phyloP scores from a whole-genome alignment of 2,797 vertebrate genomes.

The Pangasius mekongensis region DNA sequence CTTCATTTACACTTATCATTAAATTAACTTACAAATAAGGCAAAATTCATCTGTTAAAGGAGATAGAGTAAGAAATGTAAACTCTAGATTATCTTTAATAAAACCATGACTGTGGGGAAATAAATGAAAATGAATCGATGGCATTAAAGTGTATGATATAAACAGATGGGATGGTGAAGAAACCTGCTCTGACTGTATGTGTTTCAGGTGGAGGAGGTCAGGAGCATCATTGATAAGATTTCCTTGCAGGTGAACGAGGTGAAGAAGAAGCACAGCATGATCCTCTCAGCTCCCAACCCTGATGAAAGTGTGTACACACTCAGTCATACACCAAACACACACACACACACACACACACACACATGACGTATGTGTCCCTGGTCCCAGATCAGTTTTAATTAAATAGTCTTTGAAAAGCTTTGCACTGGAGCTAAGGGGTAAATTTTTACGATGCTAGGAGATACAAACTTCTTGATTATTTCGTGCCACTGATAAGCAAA shows the following conservation, averaged over 20 bases:
- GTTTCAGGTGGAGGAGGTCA: conserved; percentile 88
- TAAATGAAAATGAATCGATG: neutral
- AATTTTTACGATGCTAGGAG: neutral
- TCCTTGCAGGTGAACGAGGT: conserved; percentile 87
- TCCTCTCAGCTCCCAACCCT: conserved; percentile 91
- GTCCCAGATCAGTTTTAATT: neutral
- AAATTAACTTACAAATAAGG: neutral
- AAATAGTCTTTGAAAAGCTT: neutral
- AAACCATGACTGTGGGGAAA: neutral
- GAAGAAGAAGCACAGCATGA: conserved; percentile 91
- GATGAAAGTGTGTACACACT: conserved; percentile 83
- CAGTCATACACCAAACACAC: neutral
- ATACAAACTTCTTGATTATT: neutral
- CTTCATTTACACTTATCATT: neutral
- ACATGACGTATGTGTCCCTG: neutral
- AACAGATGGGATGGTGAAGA: neutral
- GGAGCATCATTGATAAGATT: conserved; percentile 83
- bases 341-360: neutral
- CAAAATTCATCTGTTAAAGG: neutral
- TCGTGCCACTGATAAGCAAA: neutral
- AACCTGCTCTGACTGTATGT: neutral
- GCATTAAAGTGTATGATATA: neutral
- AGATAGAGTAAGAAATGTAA: neutral
- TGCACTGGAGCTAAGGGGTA: too few relatives aligned
- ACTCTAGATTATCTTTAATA: neutral